phyloP scores from a whole-genome alignment of 1,140 invertebrate genomes.

The Limonius californicus region DNA sequence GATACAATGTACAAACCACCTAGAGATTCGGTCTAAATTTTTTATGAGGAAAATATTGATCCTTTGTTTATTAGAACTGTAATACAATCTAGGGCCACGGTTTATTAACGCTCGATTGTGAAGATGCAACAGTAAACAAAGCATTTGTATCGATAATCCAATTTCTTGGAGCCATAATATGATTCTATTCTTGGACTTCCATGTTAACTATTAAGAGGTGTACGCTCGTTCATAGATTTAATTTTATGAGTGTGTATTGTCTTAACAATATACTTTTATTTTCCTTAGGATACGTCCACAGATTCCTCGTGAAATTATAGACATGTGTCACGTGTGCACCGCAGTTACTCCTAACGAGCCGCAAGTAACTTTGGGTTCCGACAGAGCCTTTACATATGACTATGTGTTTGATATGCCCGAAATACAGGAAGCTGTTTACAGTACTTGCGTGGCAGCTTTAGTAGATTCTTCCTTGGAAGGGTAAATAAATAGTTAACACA shows the following conservation, averaged over 20 bases:
- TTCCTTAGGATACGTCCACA: conserved; percentile 86
- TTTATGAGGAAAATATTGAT: not conserved
- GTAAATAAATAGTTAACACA: too few species aligned
- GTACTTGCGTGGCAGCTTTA: conserved; percentile 78
- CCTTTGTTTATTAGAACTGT: conserved; percentile 10
- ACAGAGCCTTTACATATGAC: conserved; percentile 97
- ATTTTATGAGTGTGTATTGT: too few species aligned
- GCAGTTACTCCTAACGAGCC: conserved; percentile 81
- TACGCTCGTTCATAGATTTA: too few species aligned
- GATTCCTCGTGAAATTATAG: conserved; percentile 86
- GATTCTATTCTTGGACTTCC: too few species aligned
- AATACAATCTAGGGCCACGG: not conserved
- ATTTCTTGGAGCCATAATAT: too few species aligned
- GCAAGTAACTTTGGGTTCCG: conserved; percentile 88
- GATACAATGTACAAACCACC: not conserved
- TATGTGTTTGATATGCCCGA: conserved; percentile 83
- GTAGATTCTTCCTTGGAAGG: conserved; percentile 87
- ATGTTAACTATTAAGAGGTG: too few species aligned
- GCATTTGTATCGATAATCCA: too few species aligned
- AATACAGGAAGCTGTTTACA: conserved; percentile 74
- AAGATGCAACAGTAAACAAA: too few species aligned
- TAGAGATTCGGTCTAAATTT: not conserved
- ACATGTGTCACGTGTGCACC: conserved; percentile 93
- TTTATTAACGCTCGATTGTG: too few species aligned
- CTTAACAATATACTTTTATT: too few species aligned